Evolutionary conservation across 1,140 invertebrate genomes (phyloP).

Genomic region (Eriocheir sinensis): DNA sequence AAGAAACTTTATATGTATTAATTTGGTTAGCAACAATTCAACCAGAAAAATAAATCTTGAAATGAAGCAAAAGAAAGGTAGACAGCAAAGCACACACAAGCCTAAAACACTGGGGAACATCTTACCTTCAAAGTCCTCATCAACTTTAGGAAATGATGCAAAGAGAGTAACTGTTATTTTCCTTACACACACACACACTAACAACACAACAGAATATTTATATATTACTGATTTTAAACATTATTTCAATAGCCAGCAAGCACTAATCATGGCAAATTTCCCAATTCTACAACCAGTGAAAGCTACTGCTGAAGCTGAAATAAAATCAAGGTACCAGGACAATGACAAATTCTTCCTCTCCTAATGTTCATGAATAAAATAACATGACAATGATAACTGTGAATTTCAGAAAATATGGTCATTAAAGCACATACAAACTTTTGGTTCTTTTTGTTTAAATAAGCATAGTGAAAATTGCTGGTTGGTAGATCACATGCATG

Average conservation of each 20-base stretch:
- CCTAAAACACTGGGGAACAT: constrained; percentile 31
- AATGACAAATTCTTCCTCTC: no score
- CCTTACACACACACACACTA: constrained; percentile 59
- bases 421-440: no score
- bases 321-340: neutral
- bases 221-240: neutral
- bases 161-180: constrained; percentile 74
- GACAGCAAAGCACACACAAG: neutral
- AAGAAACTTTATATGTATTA: neutral
- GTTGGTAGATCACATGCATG: no score
- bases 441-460: no score
- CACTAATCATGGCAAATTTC: constrained; percentile 9
- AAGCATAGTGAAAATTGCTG: no score
- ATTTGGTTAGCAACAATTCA: neutral
- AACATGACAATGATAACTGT: no score
- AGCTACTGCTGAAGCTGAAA: neutral
- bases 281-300: constrained; percentile 38
- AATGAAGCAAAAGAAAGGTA: constrained; percentile 12
- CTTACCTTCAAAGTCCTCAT: constrained; percentile 80
- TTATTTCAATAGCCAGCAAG: neutral
- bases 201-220: neutral
- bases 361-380: no score
- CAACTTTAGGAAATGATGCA: constrained; percentile 76
- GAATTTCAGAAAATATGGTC: no score
- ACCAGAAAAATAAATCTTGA: neutral